These are phyloP conservation scores for Hippocampus comes DNA, from an alignment of 2,113 vertebrate genomes.

Conservation along the genomic window DNA sequence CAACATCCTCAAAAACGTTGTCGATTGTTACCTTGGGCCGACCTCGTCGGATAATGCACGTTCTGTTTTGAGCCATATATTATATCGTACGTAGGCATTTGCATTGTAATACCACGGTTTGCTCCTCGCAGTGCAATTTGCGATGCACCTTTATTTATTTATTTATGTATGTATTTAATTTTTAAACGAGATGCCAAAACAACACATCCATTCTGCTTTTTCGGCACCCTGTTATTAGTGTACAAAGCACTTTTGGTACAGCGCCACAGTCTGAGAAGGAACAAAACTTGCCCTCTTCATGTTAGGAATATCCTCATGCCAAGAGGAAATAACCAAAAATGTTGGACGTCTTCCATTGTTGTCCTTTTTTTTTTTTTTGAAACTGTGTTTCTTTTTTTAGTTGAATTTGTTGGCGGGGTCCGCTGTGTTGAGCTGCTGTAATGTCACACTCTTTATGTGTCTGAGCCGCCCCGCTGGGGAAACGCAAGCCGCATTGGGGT, in stretches of 20 bases:
- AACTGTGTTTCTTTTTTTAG: background rate
- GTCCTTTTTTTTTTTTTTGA: background rate
- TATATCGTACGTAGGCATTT: no score
- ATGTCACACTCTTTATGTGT: constrained; percentile 1
- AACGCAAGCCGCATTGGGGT: background rate
- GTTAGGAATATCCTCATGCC: background rate
- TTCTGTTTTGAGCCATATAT: no score
- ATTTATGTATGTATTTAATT: background rate
- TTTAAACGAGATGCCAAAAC: background rate
- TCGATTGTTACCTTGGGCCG: no score
- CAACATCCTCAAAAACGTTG: no score
- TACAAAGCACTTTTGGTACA: background rate
- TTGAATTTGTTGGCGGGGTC: background rate
- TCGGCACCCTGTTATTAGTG: background rate
- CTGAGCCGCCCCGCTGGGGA: background rate
- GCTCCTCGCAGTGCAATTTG: background rate
- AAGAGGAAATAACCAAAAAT: constrained; percentile 6
- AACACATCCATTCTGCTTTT: background rate
- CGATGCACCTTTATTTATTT: no score
- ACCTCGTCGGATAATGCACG: no score
- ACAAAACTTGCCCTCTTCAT: background rate
- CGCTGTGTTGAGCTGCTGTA: background rate
- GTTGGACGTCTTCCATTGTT: constrained; percentile 4
- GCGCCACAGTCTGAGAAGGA: background rate
- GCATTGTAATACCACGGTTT: no score